Evolutionary conservation across 2,113 vertebrate genomes (phyloP).

Genomic region (Shinisaurus crocodilurus): DNA sequence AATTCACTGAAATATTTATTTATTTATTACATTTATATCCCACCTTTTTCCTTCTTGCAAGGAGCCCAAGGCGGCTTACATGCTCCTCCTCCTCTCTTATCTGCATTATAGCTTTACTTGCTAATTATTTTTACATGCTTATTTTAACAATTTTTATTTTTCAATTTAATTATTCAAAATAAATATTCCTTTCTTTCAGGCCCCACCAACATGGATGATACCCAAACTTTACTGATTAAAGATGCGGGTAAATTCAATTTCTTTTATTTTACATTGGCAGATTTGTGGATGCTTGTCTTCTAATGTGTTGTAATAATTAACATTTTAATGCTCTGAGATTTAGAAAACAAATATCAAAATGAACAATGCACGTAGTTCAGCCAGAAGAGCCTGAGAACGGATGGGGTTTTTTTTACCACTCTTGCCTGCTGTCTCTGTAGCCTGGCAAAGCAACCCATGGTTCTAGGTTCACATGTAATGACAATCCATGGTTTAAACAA

Average conservation of each 20-base stretch:
- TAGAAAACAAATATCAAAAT: not conserved
- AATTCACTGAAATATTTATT: not conserved
- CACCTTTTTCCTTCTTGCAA: not conserved
- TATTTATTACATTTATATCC: too few species aligned
- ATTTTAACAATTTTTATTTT: not conserved
- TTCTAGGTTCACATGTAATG: too few species aligned
- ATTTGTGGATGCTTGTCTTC: not conserved
- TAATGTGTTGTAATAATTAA: not conserved
- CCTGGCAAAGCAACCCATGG: too few species aligned
- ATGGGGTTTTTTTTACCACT: too few species aligned
- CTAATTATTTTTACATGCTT: not conserved
- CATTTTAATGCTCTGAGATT: not conserved
- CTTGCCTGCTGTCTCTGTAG: too few species aligned
- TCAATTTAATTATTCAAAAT: not conserved
- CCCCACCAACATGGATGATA: slow-evolving; percentile 86
- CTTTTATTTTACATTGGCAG: slow-evolving; percentile 24
- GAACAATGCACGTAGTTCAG: not conserved
- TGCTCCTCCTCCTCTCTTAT: too few species aligned
- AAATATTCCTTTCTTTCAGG: slow-evolving; percentile 72
- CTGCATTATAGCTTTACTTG: not conserved
- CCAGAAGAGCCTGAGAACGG: not conserved
- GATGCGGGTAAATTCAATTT: slow-evolving; percentile 88
- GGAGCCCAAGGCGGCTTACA: not conserved
- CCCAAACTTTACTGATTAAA: slow-evolving; percentile 91
- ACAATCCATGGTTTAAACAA: too few species aligned